Evolutionary conservation across 2,797 vertebrate species (phyloP).

Genomic region (Clarias platycephalus): DNA sequence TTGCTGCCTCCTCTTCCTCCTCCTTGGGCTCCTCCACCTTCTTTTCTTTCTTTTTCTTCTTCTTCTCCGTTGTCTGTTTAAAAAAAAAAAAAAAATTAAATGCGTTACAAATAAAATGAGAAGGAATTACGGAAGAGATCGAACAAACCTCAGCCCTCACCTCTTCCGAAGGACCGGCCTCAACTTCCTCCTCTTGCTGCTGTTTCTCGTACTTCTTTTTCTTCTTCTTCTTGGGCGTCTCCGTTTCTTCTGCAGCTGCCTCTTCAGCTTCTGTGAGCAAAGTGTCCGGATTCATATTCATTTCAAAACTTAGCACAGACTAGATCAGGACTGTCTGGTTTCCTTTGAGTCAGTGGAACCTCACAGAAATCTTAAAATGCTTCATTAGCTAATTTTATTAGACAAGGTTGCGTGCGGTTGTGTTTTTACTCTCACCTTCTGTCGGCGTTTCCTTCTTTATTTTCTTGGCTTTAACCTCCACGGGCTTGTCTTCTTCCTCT

Average conservation of each 20-base stretch:
- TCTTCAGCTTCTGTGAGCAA: conserved; percentile 53
- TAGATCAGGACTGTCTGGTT: neutral
- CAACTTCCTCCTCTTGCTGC: conserved; percentile 41
- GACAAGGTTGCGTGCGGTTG: neutral
- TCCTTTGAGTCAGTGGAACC: too few relatives aligned
- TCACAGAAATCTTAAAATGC: neutral
- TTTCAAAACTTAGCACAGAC: neutral
- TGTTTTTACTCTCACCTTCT: conserved; percentile 67
- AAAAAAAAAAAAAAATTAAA: neutral
- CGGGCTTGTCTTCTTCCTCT: conserved; percentile 63
- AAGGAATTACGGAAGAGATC: neutral
- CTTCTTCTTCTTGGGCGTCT: conserved; percentile 78
- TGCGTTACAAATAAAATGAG: neutral
- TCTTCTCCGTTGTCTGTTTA: conserved; percentile 68
- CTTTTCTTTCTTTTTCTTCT: conserved; percentile 69
- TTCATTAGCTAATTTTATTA: neutral
- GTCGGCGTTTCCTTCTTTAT: conserved; percentile 72
- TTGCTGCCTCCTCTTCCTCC: neutral
- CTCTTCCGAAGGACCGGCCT: conserved; percentile 42
- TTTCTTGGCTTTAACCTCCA: conserved; percentile 84
- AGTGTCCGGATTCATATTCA: neutral
- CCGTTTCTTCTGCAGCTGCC: conserved; percentile 54
- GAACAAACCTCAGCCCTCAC: conserved; percentile 33
- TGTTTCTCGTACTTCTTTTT: conserved; percentile 71
- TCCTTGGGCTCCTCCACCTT: conserved; percentile 57